A percentile compares a stretch with the other conserved stretches of the same genome.
Evolutionary conservation across 1,140 invertebrate genomes (phyloP).

Genomic region (Procambarus virginalis): DNA sequence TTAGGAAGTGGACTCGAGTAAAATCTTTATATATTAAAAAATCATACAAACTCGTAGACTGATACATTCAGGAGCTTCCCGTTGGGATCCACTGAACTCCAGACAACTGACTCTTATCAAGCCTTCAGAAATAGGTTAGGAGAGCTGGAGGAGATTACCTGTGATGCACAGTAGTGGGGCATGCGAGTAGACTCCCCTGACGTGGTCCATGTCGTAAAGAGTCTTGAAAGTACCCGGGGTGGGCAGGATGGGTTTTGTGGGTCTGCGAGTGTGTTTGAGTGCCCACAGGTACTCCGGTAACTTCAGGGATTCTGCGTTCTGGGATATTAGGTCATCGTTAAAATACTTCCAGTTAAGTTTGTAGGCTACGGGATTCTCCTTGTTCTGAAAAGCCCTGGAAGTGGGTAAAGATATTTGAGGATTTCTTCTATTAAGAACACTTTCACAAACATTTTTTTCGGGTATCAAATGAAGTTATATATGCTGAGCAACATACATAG

Average conservation of each 20-base stretch:
- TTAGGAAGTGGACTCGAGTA: no score
- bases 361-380: background rate
- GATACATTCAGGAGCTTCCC: no score
- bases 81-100: no score
- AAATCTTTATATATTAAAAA: no score
- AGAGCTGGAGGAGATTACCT: background rate
- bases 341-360: constrained; percentile 5
- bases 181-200: constrained; percentile 39
- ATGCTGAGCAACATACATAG: no score
- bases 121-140: background rate
- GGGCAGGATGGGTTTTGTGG: background rate
- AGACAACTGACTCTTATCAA: no score
- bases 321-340: constrained; percentile 5
- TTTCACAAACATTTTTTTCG: no score
- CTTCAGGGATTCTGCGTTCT: background rate
- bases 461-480: no score
- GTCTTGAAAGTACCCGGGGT: constrained; percentile 11
- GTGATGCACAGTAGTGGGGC: background rate
- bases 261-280: constrained; percentile 24
- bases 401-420: no score
- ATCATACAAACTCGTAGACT: no score
- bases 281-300: constrained; percentile 43
- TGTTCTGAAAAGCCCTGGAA: background rate
- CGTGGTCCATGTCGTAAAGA: constrained; percentile 38
- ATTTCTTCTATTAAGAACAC: no score